Base-by-base conservation (phyloP, 2,888 invertebrate genomes). In the Ecliptopera silaceata region DNA sequence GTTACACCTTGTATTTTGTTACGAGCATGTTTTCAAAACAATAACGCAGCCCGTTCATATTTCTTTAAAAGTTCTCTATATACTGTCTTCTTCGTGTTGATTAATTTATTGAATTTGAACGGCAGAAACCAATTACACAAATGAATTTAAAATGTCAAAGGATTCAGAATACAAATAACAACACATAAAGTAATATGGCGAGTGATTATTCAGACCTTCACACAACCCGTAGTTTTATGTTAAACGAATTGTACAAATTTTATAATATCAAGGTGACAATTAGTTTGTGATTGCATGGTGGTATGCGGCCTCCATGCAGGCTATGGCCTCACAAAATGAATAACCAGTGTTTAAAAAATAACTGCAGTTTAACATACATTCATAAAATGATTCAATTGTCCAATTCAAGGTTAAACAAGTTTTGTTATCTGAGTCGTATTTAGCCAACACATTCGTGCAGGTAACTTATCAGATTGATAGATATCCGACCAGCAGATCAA, bases 301-400 rank as follows among this genome's bases (percentile, higher is more conserved):
- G 54, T 32, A 59, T 54, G 54, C 18, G 42, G 6, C 46, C 54
- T 54, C 50, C 42, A 38, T 36, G 26, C 47, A 42, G 39, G 29
- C 29, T 12, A 22, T 46, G 54, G 17, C 59, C 59, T 59, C 43
- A 38, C 13, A 26, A n/a, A 29, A 2, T 5, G 11, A 53, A 34
- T 29, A 26, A 13, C 36, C 50, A 59, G 17, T 48, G 46, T 49
- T 41, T 44, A 41, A 50, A 34, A 22, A 38, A 11, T 49, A 32
- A 46, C 29, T 53, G 46, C 53, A 17, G 17, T 17, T 52, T 52
- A n/a, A n/a, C n/a, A n/a, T 6, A 26, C 26, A 41, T 53, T 46
- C 39, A 26, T 4, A 22, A 26, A 13, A 26, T 13, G n/a, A n/a
- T 20, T 26, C 12, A 34, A 34, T n/a, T 11, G 45, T 18, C 31